Conservation (phyloP, 2,888 invertebrate species). For the Andrena trimmerana region DNA sequence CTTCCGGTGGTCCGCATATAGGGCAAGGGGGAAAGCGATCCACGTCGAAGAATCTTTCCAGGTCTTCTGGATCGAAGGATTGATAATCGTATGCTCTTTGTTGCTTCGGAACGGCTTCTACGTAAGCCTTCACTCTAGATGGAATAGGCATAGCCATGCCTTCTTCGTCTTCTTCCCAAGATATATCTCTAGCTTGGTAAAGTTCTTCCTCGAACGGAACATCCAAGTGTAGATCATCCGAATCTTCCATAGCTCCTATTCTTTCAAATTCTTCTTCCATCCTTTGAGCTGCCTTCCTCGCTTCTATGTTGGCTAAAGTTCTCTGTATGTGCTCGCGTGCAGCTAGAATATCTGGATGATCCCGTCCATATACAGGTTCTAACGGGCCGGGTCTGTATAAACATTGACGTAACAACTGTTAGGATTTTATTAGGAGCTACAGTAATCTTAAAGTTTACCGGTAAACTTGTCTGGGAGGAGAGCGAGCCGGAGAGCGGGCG, state of each 20-base stretch:
- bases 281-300: slow-evolving; percentile 53
- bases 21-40: slow-evolving; percentile 67
- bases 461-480: slow-evolving; percentile 17
- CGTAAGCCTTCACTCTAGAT: slow-evolving; percentile 67
- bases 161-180: slow-evolving; percentile 73
- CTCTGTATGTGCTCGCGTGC: slow-evolving; percentile 70
- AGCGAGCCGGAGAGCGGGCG: too few relatives aligned
- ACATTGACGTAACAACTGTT: not conserved
- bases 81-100: slow-evolving; percentile 32
- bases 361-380: slow-evolving; percentile 58
- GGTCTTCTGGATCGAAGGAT: slow-evolving; percentile 66
- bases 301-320: slow-evolving; percentile 42
- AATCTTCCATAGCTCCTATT: slow-evolving; percentile 40
- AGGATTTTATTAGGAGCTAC: not conserved
- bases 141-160: slow-evolving; percentile 57
- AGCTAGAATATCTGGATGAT: slow-evolving; percentile 74
- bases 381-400: slow-evolving; percentile 62
- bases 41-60: slow-evolving; percentile 77
- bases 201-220: slow-evolving; percentile 72
- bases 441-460: slow-evolving; percentile 26
- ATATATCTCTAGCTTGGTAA: slow-evolving; percentile 67
- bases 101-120: slow-evolving; percentile 61
- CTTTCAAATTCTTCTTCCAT: slow-evolving; percentile 67
- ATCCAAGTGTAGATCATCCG: slow-evolving; percentile 59
- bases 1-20: slow-evolving; percentile 65